Conservation (phyloP, 2,797 vertebrate genomes). For the Protonibea diacanthus region DNA sequence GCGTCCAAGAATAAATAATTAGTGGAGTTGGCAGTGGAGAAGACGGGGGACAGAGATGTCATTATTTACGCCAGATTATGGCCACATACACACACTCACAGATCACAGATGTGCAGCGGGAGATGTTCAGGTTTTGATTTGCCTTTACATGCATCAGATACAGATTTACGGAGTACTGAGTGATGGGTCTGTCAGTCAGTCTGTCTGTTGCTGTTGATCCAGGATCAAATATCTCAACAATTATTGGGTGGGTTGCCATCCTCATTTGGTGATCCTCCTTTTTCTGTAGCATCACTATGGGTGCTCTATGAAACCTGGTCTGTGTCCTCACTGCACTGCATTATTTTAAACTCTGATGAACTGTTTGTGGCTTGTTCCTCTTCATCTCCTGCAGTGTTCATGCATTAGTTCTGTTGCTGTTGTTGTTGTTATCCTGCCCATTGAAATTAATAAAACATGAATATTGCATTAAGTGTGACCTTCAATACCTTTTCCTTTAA, state of each 20-base stretch:
- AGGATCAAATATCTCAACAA: not conserved
- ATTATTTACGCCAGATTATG: constrained; percentile 94
- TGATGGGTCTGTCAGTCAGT: not conserved
- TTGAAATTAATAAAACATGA: too few relatives aligned
- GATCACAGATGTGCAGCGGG: constrained; percentile 30
- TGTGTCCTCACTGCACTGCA: too few relatives aligned
- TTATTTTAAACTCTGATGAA: too few relatives aligned
- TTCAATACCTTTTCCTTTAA: too few relatives aligned
- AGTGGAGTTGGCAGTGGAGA: constrained; percentile 86
- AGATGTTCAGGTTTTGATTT: constrained; percentile 27
- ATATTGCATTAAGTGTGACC: too few relatives aligned
- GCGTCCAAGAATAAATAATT: constrained; percentile 88
- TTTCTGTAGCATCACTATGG: not conserved
- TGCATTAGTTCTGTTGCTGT: too few relatives aligned
- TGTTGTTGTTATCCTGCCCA: too few relatives aligned
- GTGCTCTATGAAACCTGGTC: too few relatives aligned
- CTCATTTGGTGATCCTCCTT: not conserved
- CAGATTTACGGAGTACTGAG: not conserved
- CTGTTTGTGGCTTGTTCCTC: too few relatives aligned
- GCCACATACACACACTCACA: constrained; percentile 53
- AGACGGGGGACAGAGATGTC: constrained; percentile 86
- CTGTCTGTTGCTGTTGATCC: not conserved
- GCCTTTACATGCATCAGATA: not conserved
- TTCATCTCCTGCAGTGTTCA: too few relatives aligned
- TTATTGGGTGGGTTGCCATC: not conserved